Conservation (phyloP, 1,140 invertebrate genomes). For the Cherax destructor region DNA sequence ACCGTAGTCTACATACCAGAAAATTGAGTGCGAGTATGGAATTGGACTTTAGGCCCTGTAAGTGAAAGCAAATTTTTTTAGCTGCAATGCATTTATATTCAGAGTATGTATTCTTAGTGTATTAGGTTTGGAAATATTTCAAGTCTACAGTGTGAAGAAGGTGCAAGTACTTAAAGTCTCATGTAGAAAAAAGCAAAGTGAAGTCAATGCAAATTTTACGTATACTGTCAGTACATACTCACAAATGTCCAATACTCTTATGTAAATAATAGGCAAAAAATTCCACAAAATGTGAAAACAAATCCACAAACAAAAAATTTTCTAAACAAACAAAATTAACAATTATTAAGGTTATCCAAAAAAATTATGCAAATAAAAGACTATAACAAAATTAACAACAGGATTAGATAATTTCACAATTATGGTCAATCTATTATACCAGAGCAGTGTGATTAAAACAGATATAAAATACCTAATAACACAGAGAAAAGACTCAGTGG, state of each 20-base stretch:
- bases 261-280: too few relatives aligned
- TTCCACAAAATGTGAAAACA: not conserved
- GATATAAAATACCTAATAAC: not conserved
- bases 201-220: not conserved
- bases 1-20: conserved; percentile 37
- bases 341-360: not conserved
- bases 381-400: not conserved
- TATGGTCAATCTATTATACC: not conserved
- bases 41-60: conserved; percentile 58
- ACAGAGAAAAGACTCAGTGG: not conserved
- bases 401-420: not conserved
- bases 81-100: not conserved
- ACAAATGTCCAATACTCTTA: too few relatives aligned
- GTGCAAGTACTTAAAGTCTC: not conserved
- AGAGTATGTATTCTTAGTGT: not conserved
- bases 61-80: not conserved
- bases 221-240: not conserved
- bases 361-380: not conserved
- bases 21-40: conserved; percentile 56
- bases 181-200: not conserved
- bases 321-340: not conserved
- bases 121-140: not conserved
- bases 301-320: not conserved
- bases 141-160: not conserved
- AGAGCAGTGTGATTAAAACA: not conserved